phyloP scores from a whole-genome alignment of 2,888 invertebrate species.

The Rhodophaea formosa region DNA sequence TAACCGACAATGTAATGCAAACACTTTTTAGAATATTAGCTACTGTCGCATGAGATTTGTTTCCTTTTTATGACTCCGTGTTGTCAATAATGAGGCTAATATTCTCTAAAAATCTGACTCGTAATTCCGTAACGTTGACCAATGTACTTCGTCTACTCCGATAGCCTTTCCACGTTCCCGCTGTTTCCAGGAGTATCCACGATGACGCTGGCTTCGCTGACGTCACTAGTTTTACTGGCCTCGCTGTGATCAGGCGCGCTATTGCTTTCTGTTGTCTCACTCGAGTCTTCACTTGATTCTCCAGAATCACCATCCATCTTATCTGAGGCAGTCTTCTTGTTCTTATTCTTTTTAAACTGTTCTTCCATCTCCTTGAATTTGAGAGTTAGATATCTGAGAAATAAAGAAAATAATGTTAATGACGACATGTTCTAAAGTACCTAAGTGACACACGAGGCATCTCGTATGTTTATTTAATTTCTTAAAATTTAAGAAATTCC shows the following conservation, averaged over 20 bases:
- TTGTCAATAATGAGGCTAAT: too few relatives aligned
- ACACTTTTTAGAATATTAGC: too few relatives aligned
- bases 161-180: conserved; percentile 67
- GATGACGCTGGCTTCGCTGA: conserved; percentile 60
- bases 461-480: too few relatives aligned
- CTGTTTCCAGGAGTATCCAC: conserved; percentile 64
- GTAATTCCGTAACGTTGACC: conserved; percentile 22
- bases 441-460: too few relatives aligned
- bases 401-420: not conserved
- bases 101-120: too few relatives aligned
- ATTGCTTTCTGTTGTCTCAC: conserved; percentile 38
- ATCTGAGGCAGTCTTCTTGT: conserved; percentile 54
- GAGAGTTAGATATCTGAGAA: conserved; percentile 86
- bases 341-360: conserved; percentile 86
- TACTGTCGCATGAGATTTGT: too few relatives aligned
- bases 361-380: conserved; percentile 94
- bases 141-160: conserved; percentile 38
- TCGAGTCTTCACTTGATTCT: conserved; percentile 41
- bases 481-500: too few relatives aligned
- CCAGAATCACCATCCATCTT: conserved; percentile 43
- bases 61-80: too few relatives aligned
- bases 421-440: too few relatives aligned
- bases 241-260: conserved; percentile 34
- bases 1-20: too few relatives aligned
- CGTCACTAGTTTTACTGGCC: conserved; percentile 35